Evolutionary conservation across 2,113 vertebrate genomes (phyloP), one percentile per base, ranked within the genome.

Genomic region (Dasyprocta punctata): DNA sequence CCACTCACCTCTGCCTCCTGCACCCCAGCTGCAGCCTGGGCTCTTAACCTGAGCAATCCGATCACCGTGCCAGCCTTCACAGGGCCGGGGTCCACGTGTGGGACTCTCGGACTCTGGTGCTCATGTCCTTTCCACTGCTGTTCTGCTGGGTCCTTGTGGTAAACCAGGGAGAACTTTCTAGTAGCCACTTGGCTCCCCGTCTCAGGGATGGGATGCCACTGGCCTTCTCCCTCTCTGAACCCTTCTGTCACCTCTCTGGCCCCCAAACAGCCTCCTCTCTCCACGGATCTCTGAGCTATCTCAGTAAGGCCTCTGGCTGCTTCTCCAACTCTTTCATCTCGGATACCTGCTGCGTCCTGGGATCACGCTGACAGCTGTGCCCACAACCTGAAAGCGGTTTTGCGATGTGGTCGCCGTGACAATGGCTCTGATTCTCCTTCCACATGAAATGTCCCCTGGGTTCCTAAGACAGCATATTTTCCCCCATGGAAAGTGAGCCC

Each of bases 81-180:
- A 61, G 80, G 75, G 47, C 63, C 30, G 14, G 5, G 26, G 7
- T 22, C 2, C 11, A 44, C 61, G 26, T 1, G 3, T n/a, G 28
- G 92, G 44, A 49, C 67, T 91, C 86, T 65, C 49, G 56, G 67
- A 28, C 92, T 82, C 73, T 1, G 5, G 41, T 5, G 4, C 38
- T 84, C 58, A 8, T 41, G 93, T 95, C 86, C 91, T 94, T 94
- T 63, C 86, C 22, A 19, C 69, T 82, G 41, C 88, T 80, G 44
- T 86, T 71, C 92, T 85, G 38, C 90, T 10, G 49, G 65, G 78
- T 82, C 63, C 49, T 88, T 61, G 16, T n/a, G 33, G 30, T n/a
- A 30, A 80, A 5, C 56, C 33, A 20, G 38, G 52, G 44, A 86
- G 58, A 44, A 47, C 38, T 41, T 58, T 89, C 54, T 56, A 12